Base-by-base conservation (phyloP, 30 jellyfish, hydroid and myxozoan species). In the Nemopilema nomurai region DNA sequence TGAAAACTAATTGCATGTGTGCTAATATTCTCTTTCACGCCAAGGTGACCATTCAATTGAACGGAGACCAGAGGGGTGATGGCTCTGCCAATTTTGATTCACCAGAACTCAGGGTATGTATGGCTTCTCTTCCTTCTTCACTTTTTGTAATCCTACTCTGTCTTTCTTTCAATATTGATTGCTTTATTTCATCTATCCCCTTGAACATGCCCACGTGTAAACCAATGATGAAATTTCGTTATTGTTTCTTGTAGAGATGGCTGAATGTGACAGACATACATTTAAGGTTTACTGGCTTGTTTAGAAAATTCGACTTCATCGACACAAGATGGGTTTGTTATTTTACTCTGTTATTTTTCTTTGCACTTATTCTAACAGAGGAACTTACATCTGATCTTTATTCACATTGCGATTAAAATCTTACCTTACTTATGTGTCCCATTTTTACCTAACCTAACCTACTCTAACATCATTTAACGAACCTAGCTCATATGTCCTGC, bases 51-150 rank as follows among this genome's bases (percentile, higher is more conserved):
- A 76, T 94, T 33, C 95, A 94, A 25, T 63, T 94, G 71, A 94
- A 94, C 77, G 99, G 99, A 13, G 84, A 94, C 24, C 87, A 84
- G 72, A 83, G 99, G 51, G 99, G 99, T 16, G 99, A 94, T 86
- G 99, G 97, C 4, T 94, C 99, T 16, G 86, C 91, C 26, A 66
- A 76, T 27, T 84, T 84, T 30, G 99, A 94, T 63, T 89, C 99
- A 26, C 91, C 85, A 23, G 63, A 49, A 18, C 87, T 94, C 29
- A 69, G 92, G 93, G 99, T 94, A 69, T 21, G 92, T 16, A 19
- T 30, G 16, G 20, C 19, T 19, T 41, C 57, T 3, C 57, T 41
- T 41, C 6, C 13, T 3, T 41, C 57, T 41, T 13, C 57, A 41
- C 13, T 41, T 41, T 3, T 13, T 3, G 57, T 41, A 41, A 41